phyloP scores from a whole-genome alignment of 2,888 invertebrate species.

The Idaea aversata region DNA sequence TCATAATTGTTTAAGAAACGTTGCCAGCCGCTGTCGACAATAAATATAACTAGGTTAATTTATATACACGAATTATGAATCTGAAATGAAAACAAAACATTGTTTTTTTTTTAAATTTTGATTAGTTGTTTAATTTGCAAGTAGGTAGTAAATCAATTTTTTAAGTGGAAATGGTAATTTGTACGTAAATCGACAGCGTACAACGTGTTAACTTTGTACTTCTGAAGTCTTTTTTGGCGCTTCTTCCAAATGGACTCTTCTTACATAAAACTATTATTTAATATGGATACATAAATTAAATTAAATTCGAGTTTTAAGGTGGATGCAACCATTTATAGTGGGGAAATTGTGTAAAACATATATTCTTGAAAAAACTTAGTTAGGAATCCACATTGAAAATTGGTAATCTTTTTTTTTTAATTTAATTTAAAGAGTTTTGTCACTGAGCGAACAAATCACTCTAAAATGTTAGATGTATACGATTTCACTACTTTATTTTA shows the following conservation, averaged over 20 bases:
- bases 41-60: not conserved
- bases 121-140: too few relatives aligned
- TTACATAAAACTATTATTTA: not conserved
- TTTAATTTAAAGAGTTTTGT: too few relatives aligned
- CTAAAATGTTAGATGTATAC: too few relatives aligned
- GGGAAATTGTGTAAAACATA: constrained; percentile 23
- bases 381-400: not conserved
- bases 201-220: constrained; percentile 47
- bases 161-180: too few relatives aligned
- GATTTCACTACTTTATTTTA: not conserved
- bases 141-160: too few relatives aligned
- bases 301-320: constrained; percentile 48
- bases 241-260: constrained; percentile 37
- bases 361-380: constrained; percentile 17
- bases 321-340: constrained; percentile 25
- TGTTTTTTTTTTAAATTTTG: too few relatives aligned
- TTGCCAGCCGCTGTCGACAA: not conserved
- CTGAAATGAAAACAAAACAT: too few relatives aligned
- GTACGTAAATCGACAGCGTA: not conserved
- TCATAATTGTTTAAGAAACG: not conserved
- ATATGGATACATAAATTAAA: constrained; percentile 55
- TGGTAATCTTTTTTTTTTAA: too few relatives aligned
- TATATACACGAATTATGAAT: not conserved
- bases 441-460: too few relatives aligned
- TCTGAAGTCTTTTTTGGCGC: constrained; percentile 45